phyloP scores from a whole-genome alignment of 1,140 invertebrate species.

The Metopolophium dirhodum region DNA sequence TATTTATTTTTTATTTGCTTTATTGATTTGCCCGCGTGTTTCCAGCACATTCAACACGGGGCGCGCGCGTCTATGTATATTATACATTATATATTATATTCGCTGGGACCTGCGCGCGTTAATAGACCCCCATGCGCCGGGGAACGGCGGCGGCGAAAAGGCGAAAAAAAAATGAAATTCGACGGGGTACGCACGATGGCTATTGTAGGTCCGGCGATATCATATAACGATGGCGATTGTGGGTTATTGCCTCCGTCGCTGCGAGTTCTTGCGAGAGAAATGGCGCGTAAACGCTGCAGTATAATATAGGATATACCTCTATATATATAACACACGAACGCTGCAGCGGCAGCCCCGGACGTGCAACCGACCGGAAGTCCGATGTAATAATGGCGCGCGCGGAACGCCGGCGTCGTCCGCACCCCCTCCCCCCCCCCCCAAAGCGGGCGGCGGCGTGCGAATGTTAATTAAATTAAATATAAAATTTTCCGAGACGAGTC shows the following conservation, averaged over 20 bases:
- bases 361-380: conserved; percentile 52
- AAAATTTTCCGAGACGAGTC: not conserved
- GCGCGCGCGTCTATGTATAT: too few relatives aligned
- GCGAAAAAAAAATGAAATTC: not conserved
- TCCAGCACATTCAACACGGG: conserved; percentile 9
- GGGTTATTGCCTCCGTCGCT: not conserved
- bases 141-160: not conserved
- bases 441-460: too few relatives aligned
- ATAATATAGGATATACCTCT: too few relatives aligned
- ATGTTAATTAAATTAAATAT: conserved; percentile 47
- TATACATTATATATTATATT: not conserved
- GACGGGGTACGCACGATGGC: not conserved
- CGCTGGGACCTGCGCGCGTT: not conserved
- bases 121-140: not conserved
- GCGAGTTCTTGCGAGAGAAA: not conserved
- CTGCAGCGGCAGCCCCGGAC: not conserved
- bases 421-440: not conserved
- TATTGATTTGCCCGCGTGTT: conserved; percentile 26
- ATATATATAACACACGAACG: not conserved
- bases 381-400: not conserved
- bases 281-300: conserved; percentile 36
- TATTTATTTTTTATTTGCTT: not conserved
- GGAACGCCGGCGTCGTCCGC: not conserved
- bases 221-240: conserved; percentile 1
- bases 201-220: not conserved